These are phyloP conservation scores for Arnoldichthys spilopterus DNA, from an alignment of 2,797 vertebrate genomes.

Conservation along the genomic window DNA sequence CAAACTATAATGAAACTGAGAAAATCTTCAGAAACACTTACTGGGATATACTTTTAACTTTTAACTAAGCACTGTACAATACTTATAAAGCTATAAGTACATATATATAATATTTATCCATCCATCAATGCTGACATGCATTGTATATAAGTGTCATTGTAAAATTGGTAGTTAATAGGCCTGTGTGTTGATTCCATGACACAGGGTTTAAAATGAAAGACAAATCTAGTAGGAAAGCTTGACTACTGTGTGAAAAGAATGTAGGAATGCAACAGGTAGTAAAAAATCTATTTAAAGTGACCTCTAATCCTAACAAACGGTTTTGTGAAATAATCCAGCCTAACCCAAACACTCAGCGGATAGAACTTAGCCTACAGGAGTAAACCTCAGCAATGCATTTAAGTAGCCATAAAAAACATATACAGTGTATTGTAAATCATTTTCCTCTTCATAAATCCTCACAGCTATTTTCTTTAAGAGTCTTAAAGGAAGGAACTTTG, in stretches of 20 bases:
- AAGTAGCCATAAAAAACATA: constrained; percentile 29
- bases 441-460: constrained; percentile 19
- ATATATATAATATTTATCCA: no score
- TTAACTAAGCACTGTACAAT: not conserved
- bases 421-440: not conserved
- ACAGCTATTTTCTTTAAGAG: constrained; percentile 7
- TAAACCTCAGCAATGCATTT: constrained; percentile 12
- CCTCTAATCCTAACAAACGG: constrained; percentile 23
- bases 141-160: not conserved
- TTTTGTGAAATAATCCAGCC: constrained; percentile 14
- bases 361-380: constrained; percentile 25
- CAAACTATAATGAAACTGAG: not conserved
- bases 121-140: no score
- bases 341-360: constrained; percentile 7
- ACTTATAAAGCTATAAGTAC: not conserved
- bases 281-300: constrained; percentile 6
- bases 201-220: not conserved
- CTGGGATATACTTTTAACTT: not conserved
- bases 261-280: constrained; percentile 11
- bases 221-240: not conserved
- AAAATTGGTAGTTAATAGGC: not conserved
- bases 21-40: not conserved
- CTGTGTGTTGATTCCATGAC: not conserved
- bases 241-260: not conserved
- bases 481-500: constrained; percentile 9